Base-by-base conservation (phyloP, 2,888 invertebrate genomes). In the Drosophila paramelanica region DNA sequence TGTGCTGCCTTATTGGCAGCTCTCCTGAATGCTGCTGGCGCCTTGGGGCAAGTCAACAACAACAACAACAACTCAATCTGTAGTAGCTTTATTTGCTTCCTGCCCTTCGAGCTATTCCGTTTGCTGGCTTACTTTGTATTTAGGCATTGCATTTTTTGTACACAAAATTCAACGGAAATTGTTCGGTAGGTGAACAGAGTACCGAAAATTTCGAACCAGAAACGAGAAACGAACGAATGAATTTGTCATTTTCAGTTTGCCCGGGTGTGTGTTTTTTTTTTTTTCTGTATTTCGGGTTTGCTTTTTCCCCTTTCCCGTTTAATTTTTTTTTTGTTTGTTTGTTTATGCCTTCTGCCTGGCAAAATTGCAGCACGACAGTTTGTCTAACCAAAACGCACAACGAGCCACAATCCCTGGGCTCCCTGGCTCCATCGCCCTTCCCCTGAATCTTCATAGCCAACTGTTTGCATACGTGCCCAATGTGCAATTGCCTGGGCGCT, bases 401-500 rank as follows among this genome's bases (percentile, higher is more conserved):
- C 45, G 11, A 55, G 43, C 33, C 33, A 6, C 10, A n/a, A 36
- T 36, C 36, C 5, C 20, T 6, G 13, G 7, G 20, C 25, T 31
- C 31, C 36, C 33, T 41, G 5, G 7, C 25, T 5, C 33, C 14
- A n/a, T 5, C 2, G 27, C 20, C 36, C 6, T 36, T 25, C 36
- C 41, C 20, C n/a, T 39, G 57, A 27, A 33, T 57, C 17, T 36
- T 36, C 33, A 23, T 36, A 36, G 23, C 70, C 67, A 64, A 61
- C 82, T 79, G 79, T 81, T 87, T 83, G 88, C 85, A 84, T 89
- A 83, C 89, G 83, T 83, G 89, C 83, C 88, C 85, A 68, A 84
- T 84, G 88, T 89, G 81, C 72, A 81, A 84, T 83, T 87, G 85
- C 81, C 85, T 73, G 85, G 79, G 67, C 68, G 85, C 79, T 59